Base-by-base conservation (phyloP, 1,140 invertebrate species). In the Drosophila sturtevanti region DNA sequence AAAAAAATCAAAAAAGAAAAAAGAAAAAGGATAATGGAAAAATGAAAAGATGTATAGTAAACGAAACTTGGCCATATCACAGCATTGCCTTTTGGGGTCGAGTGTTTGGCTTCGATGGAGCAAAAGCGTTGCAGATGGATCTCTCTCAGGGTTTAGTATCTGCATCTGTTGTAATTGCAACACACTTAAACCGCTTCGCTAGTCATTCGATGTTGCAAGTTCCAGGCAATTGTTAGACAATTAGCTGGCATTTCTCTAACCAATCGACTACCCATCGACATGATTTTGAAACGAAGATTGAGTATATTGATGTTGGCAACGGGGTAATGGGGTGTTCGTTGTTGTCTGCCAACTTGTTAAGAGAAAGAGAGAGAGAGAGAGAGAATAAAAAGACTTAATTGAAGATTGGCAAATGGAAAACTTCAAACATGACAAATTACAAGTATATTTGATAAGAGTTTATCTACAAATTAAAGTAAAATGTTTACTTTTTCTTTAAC, bases 171-270 rank as follows among this genome's bases (percentile, higher is more conserved):
- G 72, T 87, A 87, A 87, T 87, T 89, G 82, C 82, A 77, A 81
- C 75, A 82, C 75, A 89, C 82, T 87, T 87, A 82, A 89, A 72
- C 72, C 82, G 82, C 84, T 89, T 79, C 75, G 82, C 79, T 71
- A 78, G 56, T 67, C 75, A 67, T 72, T 77, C 67, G 66, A 82
- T 81, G 64, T 72, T 61, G 9, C 84, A 66, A 56, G 71, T 63
- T 67, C 18, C 68, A 51, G 66, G 82, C 82, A 81, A 87, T 87
- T 87, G 82, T 89, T 68, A 81, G 63, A 82, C 84, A 89, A 87
- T 87, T 87, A 89, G 85, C 38, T 77, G 67, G 76, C 48, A 72
- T 66, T 68, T 66, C 22, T 16, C 54, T 48, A 34, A 54, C 38
- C 27, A n/a, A 10, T 37, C 51, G 16, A 4, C 41, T 18, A 24